These are phyloP conservation scores for Dastarcus helophoroides DNA, from an alignment of 2,888 invertebrate species.

Conservation along the genomic window DNA sequence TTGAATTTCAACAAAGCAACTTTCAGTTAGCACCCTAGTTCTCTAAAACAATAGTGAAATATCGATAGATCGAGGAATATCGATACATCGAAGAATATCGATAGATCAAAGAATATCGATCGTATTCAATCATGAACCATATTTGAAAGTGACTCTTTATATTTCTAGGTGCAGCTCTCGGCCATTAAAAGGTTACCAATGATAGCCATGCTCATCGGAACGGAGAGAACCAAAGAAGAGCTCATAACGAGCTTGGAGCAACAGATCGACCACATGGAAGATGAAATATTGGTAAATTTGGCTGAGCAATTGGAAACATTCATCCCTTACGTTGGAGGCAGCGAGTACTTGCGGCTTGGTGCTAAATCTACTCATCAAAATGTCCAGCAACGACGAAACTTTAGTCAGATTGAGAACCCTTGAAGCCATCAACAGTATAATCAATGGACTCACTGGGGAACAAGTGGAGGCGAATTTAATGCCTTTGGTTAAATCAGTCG, in stretches of 20 bases:
- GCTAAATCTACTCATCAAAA: slow-evolving; percentile 25
- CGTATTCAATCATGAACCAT: no score
- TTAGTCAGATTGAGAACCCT: slow-evolving; percentile 27
- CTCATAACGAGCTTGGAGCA: slow-evolving; percentile 26
- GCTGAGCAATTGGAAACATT: slow-evolving; percentile 28
- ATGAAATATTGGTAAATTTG: slow-evolving; percentile 26
- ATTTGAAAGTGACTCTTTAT: not conserved
- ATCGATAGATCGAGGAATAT: no score
- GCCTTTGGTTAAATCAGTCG: slow-evolving; percentile 1
- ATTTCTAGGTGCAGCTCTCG: slow-evolving; percentile 41
- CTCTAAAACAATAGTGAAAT: no score
- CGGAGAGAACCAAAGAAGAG: slow-evolving; percentile 24
- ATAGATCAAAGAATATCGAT: no score
- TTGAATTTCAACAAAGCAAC: no score
- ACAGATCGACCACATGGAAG: slow-evolving; percentile 24
- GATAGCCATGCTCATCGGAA: slow-evolving; percentile 25
- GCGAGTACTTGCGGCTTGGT: slow-evolving; percentile 23
- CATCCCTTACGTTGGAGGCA: slow-evolving; percentile 28
- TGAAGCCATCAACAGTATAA: slow-evolving; percentile 23
- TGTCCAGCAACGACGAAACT: slow-evolving; percentile 29
- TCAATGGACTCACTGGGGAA: slow-evolving; percentile 18
- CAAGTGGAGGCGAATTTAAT: slow-evolving; percentile 12
- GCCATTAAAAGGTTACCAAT: slow-evolving; percentile 24
- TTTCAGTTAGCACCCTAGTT: no score
- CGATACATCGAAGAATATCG: no score